phyloP scores from a whole-genome alignment of 2,888 invertebrate species.

The Yponomeuta malinellus region DNA sequence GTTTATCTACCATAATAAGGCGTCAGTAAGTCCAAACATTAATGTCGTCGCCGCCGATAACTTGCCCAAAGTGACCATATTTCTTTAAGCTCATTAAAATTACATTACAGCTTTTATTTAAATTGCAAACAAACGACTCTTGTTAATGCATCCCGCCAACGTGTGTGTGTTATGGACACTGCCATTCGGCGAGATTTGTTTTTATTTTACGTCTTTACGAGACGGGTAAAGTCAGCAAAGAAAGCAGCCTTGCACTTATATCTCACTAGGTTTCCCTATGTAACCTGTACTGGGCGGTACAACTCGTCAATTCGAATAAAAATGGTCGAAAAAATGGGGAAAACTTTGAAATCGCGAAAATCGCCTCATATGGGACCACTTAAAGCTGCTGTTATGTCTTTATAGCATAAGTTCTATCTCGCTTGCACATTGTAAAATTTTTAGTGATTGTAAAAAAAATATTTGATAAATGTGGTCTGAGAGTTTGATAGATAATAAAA shows the following conservation, averaged over 20 bases:
- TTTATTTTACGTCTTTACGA: background rate
- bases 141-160: slow-evolving; percentile 59
- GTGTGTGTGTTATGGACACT: slow-evolving; percentile 61
- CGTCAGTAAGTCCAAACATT: background rate
- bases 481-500: too few species aligned
- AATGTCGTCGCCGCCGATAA: background rate
- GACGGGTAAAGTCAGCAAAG: background rate
- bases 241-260: background rate
- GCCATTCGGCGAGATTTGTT: slow-evolving; percentile 17
- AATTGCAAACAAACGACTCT: slow-evolving; percentile 69
- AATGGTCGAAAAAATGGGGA: too few species aligned
- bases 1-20: background rate
- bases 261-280: background rate
- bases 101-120: slow-evolving; percentile 71
- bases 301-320: too few species aligned
- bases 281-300: too few species aligned
- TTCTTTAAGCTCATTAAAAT: slow-evolving; percentile 72
- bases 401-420: too few species aligned
- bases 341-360: too few species aligned
- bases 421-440: too few species aligned
- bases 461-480: too few species aligned
- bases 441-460: too few species aligned
- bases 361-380: too few species aligned
- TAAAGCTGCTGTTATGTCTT: too few species aligned
- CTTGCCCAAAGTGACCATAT: slow-evolving; percentile 39